Evolutionary conservation across 2,113 vertebrate genomes (phyloP).

Genomic region (Seriola dumerili): DNA sequence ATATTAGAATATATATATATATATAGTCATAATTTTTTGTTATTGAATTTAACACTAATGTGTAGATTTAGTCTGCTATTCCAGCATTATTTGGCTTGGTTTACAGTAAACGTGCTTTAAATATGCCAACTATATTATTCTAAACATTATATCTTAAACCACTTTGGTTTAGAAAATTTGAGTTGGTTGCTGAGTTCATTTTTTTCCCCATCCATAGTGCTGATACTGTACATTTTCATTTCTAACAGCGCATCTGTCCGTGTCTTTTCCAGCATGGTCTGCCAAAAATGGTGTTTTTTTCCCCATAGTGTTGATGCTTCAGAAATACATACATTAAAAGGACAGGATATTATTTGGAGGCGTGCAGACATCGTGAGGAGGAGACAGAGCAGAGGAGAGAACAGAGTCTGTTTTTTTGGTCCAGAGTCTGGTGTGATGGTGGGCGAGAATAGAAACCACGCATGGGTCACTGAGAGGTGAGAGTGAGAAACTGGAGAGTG

Average conservation of each 20-base stretch:
- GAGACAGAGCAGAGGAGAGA: constrained; percentile 10
- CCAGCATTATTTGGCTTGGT: background rate
- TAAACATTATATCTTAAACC: too few species aligned
- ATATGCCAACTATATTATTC: background rate
- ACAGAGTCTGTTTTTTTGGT: constrained; percentile 21
- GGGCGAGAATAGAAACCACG: constrained; percentile 39
- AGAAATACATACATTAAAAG: too few species aligned
- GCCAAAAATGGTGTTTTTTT: background rate
- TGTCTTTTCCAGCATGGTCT: background rate
- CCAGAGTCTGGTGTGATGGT: constrained; percentile 24
- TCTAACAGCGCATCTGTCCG: background rate
- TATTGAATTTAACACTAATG: too few species aligned
- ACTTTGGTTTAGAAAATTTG: too few species aligned
- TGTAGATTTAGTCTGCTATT: too few species aligned
- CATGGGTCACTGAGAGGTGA: constrained; percentile 50
- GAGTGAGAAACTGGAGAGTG: constrained; percentile 15
- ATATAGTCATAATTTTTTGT: too few species aligned
- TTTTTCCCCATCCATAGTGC: background rate
- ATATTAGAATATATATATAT: too few species aligned
- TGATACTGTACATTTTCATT: background rate
- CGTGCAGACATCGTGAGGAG: constrained; percentile 2
- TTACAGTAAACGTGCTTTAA: background rate
- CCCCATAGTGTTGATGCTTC: background rate
- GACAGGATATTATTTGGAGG: constrained; percentile 1
- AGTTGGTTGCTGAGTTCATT: too few species aligned